Evolutionary conservation across 2,888 invertebrate species (phyloP).

Genomic region (Xestia sexstrigata): DNA sequence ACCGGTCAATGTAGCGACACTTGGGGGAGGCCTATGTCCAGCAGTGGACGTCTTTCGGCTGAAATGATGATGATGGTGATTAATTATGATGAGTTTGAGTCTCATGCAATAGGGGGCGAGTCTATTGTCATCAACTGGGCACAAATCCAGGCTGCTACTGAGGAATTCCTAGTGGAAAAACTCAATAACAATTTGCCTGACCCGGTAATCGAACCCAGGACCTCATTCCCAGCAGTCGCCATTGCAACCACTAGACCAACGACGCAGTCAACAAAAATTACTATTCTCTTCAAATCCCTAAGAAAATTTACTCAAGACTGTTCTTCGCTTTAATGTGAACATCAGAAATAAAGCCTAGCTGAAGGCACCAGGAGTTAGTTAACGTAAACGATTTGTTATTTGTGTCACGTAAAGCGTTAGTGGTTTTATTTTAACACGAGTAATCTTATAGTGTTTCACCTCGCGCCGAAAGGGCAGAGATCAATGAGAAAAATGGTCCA

Average conservation of each 20-base stretch:
- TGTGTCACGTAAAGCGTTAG: slow-evolving; percentile 66
- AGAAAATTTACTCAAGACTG: slow-evolving; percentile 17
- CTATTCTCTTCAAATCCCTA: background rate
- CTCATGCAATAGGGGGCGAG: no score
- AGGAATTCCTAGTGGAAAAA: background rate
- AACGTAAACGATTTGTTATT: slow-evolving; percentile 58
- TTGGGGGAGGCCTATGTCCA: no score
- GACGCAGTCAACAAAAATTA: slow-evolving; percentile 10
- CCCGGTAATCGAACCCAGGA: background rate
- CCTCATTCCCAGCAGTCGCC: background rate
- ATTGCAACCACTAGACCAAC: background rate
- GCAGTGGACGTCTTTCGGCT: no score
- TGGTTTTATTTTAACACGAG: slow-evolving; percentile 69
- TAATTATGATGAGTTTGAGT: background rate
- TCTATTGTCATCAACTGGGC: background rate
- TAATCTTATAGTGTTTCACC: slow-evolving; percentile 69
- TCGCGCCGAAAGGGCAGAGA: slow-evolving; percentile 63
- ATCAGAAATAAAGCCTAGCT: slow-evolving; percentile 35
- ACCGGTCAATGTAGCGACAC: no score
- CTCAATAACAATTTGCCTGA: background rate
- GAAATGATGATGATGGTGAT: background rate
- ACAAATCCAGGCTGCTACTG: background rate
- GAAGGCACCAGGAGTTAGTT: slow-evolving; percentile 34
- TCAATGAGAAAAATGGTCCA: slow-evolving; percentile 9
- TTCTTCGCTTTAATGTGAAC: slow-evolving; percentile 16